Evolutionary conservation across 2,888 invertebrate species (phyloP), one percentile per base, ranked within the genome.

Genomic region (Tetragonisca angustula): DNA sequence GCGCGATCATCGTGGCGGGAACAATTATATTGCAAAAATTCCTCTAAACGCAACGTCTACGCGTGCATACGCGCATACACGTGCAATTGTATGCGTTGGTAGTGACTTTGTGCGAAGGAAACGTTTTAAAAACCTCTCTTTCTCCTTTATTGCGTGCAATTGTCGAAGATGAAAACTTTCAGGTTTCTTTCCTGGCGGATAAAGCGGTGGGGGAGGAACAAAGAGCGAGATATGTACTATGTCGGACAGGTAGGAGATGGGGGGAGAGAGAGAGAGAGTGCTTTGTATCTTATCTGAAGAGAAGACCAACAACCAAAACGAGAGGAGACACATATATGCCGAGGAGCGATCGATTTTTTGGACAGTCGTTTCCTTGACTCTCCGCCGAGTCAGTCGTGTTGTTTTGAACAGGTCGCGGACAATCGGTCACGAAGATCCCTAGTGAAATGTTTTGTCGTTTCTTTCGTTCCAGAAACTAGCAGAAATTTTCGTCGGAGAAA

Each of bases 241-340:
- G 36, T 43, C 1, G 9, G 9, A 36, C 36, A 4, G 21, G 24
- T 19, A 19, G 52, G 13, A 68, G n/a, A 50, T 32, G 32, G 50
- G n/a, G 36, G 11, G 36, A 24, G n/a, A 36, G 36, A 50, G 52
- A 64, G 24, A 67, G 17, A 59, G n/a, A 49, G 43, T 17, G n/a
- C 43, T 75, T 67, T 89, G 86, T 90, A 90, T 90, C 90, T 91
- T 91, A 91, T 91, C 91, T 84, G 52, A 19, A 36, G 62, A 15
- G 85, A 82, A 76, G 62, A 81, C 76, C 43, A 67, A 70, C 85
- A 81, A 82, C 85, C 83, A 85, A 81, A 88, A 86, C 78, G 62
- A 52, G 71, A 68, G 64, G 62, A 71, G 87, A 86, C 9, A 9
- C 43, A 9, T 84, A 86, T 84, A 87, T 75, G 81, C 77, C 69